A percentile compares a stretch with the other conserved stretches of the same genome.
These are phyloP conservation scores for Cremastobaeus sp. DNA, from an alignment of 2,888 invertebrate species.

Conservation along the genomic window DNA sequence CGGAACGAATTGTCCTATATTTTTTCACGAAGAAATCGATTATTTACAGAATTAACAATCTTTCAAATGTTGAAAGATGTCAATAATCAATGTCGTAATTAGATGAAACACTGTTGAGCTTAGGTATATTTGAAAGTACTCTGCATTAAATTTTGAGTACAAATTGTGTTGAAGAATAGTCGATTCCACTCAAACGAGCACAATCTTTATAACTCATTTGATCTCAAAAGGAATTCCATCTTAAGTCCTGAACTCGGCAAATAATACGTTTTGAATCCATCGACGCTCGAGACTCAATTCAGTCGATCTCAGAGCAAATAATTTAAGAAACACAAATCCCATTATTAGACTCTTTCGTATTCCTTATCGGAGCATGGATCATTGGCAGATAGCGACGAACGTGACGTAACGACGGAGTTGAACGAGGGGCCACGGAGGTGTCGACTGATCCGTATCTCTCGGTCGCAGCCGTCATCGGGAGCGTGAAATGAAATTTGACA, in stretches of 20 bases:
- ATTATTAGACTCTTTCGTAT: conserved; percentile 49
- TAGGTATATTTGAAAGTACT: too few species aligned
- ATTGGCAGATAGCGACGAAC: conserved; percentile 53
- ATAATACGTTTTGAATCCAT: conserved; percentile 7
- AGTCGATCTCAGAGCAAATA: conserved; percentile 18
- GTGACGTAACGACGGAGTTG: conserved; percentile 44
- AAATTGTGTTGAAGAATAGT: not conserved
- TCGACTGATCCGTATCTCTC: conserved; percentile 56
- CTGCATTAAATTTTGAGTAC: conserved; percentile 1
- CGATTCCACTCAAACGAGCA: conserved; percentile 3
- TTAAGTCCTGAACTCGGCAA: not conserved
- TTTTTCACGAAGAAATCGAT: too few species aligned
- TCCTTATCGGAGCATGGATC: conserved; percentile 45
- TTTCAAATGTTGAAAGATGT: too few species aligned
- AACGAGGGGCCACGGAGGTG: conserved; percentile 52
- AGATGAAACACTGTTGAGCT: too few species aligned
- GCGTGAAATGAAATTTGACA: conserved; percentile 79
- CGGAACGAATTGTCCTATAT: too few species aligned
- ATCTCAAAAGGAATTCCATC: conserved; percentile 3
- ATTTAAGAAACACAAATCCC: conserved; percentile 53
- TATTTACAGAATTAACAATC: too few species aligned
- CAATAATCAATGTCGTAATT: too few species aligned
- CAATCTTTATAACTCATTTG: conserved; percentile 14
- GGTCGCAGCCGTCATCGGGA: conserved; percentile 67
- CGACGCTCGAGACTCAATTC: not conserved